phyloP scores from a whole-genome alignment of 2,888 invertebrate species.

The Drosophila sordidapex region DNA sequence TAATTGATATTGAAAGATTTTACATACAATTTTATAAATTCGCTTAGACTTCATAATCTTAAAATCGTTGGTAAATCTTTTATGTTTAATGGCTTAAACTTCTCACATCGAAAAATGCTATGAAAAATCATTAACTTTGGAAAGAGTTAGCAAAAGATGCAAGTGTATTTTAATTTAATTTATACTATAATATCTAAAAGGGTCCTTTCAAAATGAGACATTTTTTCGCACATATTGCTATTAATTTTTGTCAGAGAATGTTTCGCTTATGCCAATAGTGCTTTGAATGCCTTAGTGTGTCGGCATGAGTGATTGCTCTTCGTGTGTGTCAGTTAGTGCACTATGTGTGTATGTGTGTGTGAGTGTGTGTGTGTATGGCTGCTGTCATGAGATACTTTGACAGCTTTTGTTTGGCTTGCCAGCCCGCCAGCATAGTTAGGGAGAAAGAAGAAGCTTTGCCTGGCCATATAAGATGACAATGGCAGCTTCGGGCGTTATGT shows the following conservation, averaged over 20 bases:
- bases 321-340: slow-evolving; percentile 49
- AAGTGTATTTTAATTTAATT: not conserved
- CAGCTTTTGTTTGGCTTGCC: slow-evolving; percentile 68
- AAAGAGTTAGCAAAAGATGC: not conserved
- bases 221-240: not conserved
- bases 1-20: not conserved
- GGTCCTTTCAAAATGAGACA: not conserved
- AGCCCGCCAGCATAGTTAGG: slow-evolving; percentile 18
- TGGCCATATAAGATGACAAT: slow-evolving; percentile 58
- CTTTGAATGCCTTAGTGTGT: slow-evolving; percentile 9
- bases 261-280: not conserved
- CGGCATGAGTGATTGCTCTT: slow-evolving; percentile 70
- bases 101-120: not conserved
- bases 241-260: not conserved
- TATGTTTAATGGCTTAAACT: not conserved
- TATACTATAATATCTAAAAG: not conserved
- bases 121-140: not conserved
- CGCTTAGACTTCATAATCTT: not conserved
- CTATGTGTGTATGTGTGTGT: slow-evolving; percentile 20
- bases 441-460: slow-evolving; percentile 7
- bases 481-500: slow-evolving; percentile 58
- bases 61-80: not conserved
- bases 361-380: slow-evolving; percentile 26
- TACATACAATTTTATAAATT: not conserved
- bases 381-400: slow-evolving; percentile 78